Conservation (phyloP, 2,113 vertebrate genomes). For the Tragelaphus imberbis region DNA sequence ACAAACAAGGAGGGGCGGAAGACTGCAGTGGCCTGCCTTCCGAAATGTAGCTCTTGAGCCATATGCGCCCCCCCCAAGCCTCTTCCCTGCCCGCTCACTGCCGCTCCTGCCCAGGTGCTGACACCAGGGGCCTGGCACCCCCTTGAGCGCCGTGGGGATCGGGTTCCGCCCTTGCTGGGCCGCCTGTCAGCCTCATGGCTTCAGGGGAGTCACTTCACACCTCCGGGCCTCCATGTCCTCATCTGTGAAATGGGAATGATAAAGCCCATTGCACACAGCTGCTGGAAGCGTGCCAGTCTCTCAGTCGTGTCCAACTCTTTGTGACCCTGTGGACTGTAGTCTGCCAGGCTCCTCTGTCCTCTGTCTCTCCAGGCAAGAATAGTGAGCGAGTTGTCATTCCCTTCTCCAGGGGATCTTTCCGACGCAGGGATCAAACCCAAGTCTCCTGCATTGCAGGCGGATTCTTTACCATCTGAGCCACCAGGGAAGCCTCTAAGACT, state of each 20-base stretch:
- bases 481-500: not conserved
- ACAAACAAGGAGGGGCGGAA: not conserved
- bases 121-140: accelerated
- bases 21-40: not conserved
- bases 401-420: not conserved
- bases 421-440: not conserved
- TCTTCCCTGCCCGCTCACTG: accelerated
- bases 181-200: not conserved
- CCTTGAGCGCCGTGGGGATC: not conserved
- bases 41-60: not conserved
- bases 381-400: not conserved
- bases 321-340: not conserved
- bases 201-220: not conserved
- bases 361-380: not conserved
- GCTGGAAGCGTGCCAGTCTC: not conserved
- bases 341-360: not conserved
- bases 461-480: not conserved
- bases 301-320: not conserved
- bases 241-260: not conserved
- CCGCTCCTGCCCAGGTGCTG: accelerated
- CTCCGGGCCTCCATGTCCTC: not conserved
- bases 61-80: not conserved
- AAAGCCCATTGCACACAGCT: not conserved
- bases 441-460: not conserved
- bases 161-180: not conserved